phyloP scores from a whole-genome alignment of 2,888 invertebrate species.

The Limnephilus marmoratus region DNA sequence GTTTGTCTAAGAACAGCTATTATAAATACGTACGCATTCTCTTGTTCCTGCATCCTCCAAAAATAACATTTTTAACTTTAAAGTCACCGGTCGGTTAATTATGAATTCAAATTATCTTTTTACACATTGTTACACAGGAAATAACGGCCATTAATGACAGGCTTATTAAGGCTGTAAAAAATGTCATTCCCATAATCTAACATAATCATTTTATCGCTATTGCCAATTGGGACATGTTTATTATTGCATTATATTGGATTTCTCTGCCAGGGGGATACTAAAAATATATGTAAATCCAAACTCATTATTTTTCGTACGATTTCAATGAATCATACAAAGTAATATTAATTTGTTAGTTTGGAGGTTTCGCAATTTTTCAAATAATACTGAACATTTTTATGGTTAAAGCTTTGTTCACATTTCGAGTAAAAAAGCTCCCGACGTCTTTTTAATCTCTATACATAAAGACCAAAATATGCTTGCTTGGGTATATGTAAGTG shows the following conservation, averaged over 20 bases:
- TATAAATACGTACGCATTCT: not conserved
- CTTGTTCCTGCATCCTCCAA: not conserved
- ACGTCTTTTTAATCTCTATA: no score
- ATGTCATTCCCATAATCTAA: slow-evolving; percentile 61
- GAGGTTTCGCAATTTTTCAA: not conserved
- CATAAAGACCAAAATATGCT: no score
- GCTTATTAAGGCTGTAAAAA: slow-evolving; percentile 63
- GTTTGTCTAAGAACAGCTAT: no score
- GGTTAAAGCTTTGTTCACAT: no score
- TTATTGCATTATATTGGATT: slow-evolving; percentile 37
- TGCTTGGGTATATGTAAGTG: no score
- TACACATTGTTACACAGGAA: slow-evolving; percentile 52
- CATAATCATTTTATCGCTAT: slow-evolving; percentile 59
- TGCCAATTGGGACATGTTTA: slow-evolving; percentile 66
- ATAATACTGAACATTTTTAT: not conserved
- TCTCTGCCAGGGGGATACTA: slow-evolving; percentile 19
- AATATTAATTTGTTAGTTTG: not conserved
- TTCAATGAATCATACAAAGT: not conserved
- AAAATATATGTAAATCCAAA: not conserved
- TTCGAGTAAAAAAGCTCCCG: no score
- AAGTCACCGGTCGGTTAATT: slow-evolving; percentile 42
- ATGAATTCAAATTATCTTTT: slow-evolving; percentile 47
- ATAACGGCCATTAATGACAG: slow-evolving; percentile 54
- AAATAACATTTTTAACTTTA: slow-evolving; percentile 33
- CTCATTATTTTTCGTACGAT: not conserved